Conservation (phyloP, 2,888 invertebrate genomes). For the Thecocarcelia acutangulata region DNA sequence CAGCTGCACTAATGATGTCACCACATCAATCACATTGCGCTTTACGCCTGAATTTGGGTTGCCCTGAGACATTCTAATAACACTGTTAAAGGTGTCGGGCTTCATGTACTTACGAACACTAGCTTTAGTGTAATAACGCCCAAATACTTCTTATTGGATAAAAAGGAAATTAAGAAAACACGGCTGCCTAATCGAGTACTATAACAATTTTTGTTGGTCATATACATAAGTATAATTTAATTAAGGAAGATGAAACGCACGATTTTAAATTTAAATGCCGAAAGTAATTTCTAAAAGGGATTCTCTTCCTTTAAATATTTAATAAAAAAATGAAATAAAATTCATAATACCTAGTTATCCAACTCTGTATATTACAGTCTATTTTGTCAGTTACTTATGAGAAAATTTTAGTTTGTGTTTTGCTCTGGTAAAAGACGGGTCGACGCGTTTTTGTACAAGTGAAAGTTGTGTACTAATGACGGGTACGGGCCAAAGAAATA, state of each 20-base stretch:
- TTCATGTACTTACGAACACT: conserved; percentile 19
- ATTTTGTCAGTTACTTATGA: conserved; percentile 36
- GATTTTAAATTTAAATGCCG: too few relatives aligned
- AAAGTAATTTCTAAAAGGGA: too few relatives aligned
- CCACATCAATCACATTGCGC: too few relatives aligned
- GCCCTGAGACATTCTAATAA: too few relatives aligned
- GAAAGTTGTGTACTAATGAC: conserved; percentile 38
- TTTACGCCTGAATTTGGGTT: too few relatives aligned
- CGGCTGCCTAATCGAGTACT: conserved; percentile 40
- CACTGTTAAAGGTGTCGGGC: too few relatives aligned
- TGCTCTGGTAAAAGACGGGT: conserved; percentile 67
- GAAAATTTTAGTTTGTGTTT: conserved; percentile 69
- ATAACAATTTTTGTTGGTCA: background rate
- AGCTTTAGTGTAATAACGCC: conserved; percentile 19
- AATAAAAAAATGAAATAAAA: too few relatives aligned
- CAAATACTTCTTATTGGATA: conserved; percentile 23
- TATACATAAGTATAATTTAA: background rate
- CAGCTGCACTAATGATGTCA: too few relatives aligned
- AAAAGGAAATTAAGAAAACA: conserved; percentile 55
- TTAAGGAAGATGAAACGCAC: too few relatives aligned
- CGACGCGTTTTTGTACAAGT: conserved; percentile 37
- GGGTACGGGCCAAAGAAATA: conserved; percentile 50
- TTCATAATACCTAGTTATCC: conserved; percentile 12
- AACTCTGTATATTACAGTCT: conserved; percentile 39
- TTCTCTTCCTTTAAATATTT: too few relatives aligned